Evolutionary conservation across 2,797 vertebrate genomes (phyloP).

Genomic region (Lacerta bilineata): DNA sequence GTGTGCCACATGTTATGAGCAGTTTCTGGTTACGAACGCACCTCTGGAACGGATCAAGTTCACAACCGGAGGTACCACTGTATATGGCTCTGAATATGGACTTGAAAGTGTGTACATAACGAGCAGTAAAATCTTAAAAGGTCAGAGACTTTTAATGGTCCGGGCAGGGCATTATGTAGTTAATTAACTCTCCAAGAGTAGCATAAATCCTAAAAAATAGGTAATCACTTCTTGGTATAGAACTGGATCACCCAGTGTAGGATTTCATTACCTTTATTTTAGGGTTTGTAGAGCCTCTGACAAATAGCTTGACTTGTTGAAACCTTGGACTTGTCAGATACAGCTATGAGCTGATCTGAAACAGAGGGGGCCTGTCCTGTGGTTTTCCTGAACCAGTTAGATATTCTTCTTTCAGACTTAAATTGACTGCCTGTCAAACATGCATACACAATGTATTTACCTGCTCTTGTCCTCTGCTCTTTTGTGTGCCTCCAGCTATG

Average conservation of each 20-base stretch:
- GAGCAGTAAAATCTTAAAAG: background rate
- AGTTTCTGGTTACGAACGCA: no score
- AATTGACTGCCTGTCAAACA: background rate
- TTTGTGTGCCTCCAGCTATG: conserved; percentile 86
- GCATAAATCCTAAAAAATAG: background rate
- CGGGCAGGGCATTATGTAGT: background rate
- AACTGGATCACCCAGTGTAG: no score
- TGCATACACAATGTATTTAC: background rate
- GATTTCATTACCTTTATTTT: background rate
- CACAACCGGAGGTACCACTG: no score
- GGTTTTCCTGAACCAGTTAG: background rate
- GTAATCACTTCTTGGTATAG: background rate
- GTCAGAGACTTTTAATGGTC: background rate
- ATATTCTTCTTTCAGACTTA: conserved; percentile 20
- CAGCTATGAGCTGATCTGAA: background rate
- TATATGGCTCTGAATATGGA: background rate
- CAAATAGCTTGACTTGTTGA: background rate
- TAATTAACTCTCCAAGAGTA: background rate
- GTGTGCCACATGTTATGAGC: no score
- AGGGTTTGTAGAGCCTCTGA: background rate
- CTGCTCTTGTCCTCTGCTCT: background rate
- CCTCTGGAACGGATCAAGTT: no score
- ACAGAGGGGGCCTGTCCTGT: background rate
- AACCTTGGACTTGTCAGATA: background rate
- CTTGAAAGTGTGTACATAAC: background rate